A percentile compares a stretch with the other conserved stretches of the same genome.
These are phyloP conservation scores for Neolamprologus ventralis DNA, from an alignment of 2,113 vertebrate genomes.

Conservation along the genomic window DNA sequence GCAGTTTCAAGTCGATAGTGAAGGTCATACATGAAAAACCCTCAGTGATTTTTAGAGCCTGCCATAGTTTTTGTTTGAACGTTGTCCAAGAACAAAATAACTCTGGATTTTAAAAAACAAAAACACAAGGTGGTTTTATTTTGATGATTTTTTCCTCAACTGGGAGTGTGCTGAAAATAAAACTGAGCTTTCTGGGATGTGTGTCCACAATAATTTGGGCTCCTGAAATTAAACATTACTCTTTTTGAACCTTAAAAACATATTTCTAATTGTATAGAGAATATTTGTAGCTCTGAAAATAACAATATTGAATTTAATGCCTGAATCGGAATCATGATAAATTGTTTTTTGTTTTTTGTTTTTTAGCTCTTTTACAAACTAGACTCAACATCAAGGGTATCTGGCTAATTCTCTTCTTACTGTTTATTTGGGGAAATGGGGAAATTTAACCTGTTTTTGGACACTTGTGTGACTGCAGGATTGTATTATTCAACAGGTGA, in stretches of 20 bases:
- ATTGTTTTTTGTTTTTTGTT: accelerated
- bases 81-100: neutral
- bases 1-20: neutral
- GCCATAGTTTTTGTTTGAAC: neutral
- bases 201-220: accelerated
- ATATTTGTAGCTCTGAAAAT: neutral
- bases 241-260: neutral
- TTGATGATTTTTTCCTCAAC: neutral
- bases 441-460: neutral
- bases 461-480: neutral
- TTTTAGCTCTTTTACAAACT: neutral
- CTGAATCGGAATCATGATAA: neutral
- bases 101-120: neutral
- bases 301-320: neutral
- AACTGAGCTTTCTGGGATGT: neutral
- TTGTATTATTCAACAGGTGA: neutral
- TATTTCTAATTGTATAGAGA: neutral
- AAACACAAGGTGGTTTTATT: neutral
- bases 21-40: neutral
- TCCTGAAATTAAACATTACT: neutral
- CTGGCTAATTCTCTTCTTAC: neutral
- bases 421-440: neutral
- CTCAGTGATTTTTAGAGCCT: neutral
- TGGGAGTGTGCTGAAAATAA: neutral
- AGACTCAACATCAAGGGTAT: neutral